Conservation (phyloP, 2,113 vertebrate species). For the Hyaena hyaena region DNA sequence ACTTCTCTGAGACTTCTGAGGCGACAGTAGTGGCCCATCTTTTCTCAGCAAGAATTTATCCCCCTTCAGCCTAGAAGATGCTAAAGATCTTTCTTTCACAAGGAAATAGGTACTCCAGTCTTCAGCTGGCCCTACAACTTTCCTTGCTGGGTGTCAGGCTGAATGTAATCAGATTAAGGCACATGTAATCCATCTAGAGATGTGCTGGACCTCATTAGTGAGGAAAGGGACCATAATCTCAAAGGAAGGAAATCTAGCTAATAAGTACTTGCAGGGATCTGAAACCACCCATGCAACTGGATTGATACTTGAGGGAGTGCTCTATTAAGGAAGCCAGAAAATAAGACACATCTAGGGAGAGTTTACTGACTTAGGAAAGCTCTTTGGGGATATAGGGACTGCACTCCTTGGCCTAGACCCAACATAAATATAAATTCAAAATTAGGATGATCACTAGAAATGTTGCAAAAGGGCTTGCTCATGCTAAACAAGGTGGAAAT, state of each 20-base stretch:
- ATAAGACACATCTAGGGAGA: neutral
- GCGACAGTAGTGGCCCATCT: neutral
- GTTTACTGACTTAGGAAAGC: neutral
- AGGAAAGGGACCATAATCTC: neutral
- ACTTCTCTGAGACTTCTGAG: neutral
- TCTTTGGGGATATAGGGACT: neutral
- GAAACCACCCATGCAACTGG: neutral
- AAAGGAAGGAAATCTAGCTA: neutral
- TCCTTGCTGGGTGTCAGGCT: neutral
- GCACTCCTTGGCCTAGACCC: neutral
- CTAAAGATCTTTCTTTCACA: neutral
- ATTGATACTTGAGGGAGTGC: neutral
- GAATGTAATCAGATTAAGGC: neutral
- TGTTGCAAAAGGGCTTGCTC: neutral
- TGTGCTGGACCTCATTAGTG: neutral
- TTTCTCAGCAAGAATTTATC: neutral
- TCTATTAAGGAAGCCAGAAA: neutral
- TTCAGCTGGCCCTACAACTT: neutral
- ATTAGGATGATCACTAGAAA: neutral
- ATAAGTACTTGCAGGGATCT: neutral
- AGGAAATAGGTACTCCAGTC: neutral
- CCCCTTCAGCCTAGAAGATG: rapidly evolving
- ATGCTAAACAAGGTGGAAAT: neutral
- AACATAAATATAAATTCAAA: neutral
- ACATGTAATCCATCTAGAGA: neutral